Percentiles rank a stretch among this genome's conserved stretches.
Evolutionary conservation across 2,113 vertebrate species (phyloP).

Genomic region (Anolis carolinensis): DNA sequence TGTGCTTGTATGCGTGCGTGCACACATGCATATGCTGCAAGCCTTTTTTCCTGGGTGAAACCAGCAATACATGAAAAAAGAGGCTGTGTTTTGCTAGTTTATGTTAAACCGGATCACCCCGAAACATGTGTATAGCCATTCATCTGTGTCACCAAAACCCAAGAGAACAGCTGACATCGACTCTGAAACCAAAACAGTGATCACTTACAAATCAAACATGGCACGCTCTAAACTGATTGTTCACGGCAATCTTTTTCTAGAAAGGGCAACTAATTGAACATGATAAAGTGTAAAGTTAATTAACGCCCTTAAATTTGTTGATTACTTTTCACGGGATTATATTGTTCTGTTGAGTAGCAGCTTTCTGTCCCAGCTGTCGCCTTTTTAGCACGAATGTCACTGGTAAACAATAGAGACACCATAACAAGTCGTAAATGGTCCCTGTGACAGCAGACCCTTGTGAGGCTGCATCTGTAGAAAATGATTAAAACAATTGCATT

Average conservation of each 20-base stretch:
- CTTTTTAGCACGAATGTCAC: constrained; percentile 78
- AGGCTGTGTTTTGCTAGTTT: constrained; percentile 81
- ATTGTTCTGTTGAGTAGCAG: constrained; percentile 85
- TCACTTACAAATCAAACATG: constrained; percentile 94
- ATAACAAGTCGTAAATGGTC: constrained; percentile 89
- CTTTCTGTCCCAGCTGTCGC: constrained; percentile 95
- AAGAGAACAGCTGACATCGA: constrained; percentile 85
- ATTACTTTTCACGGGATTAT: constrained; percentile 90
- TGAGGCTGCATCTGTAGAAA: constrained; percentile 93
- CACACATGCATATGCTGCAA: not conserved
- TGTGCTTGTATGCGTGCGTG: not conserved
- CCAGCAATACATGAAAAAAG: constrained; percentile 77
- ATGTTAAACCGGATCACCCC: constrained; percentile 84
- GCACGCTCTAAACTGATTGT: constrained; percentile 89
- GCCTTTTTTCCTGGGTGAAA: constrained; percentile 60
- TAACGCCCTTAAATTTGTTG: constrained; percentile 99
- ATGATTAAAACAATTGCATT: constrained; percentile 98
- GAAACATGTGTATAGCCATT: constrained; percentile 82
- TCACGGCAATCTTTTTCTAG: constrained; percentile 85
- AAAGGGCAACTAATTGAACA: constrained; percentile 99
- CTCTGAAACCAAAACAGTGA: constrained; percentile 84
- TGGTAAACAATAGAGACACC: constrained; percentile 93
- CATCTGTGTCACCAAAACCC: constrained; percentile 89
- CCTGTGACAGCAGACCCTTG: constrained; percentile 91
- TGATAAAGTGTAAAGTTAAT: constrained; percentile 99